phyloP scores from a whole-genome alignment of 2,888 invertebrate species.

The Alloplasta piceator region DNA sequence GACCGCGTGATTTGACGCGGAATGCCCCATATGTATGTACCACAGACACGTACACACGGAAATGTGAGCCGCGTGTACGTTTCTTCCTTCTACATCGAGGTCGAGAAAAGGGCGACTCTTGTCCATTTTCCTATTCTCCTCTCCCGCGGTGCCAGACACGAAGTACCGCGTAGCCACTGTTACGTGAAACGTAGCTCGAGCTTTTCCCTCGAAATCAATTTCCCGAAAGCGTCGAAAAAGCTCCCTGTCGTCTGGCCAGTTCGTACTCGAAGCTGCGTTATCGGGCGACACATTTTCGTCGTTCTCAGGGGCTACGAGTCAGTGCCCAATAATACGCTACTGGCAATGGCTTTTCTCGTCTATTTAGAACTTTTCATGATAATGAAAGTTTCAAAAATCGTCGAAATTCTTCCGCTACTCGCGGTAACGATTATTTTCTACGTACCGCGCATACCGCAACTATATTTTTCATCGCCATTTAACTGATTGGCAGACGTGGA shows the following conservation, averaged over 20 bases:
- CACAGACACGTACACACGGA: not conserved
- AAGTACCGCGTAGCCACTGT: conserved; percentile 16
- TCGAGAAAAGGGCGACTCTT: conserved; percentile 52
- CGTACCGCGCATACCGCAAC: not conserved
- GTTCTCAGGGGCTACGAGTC: not conserved
- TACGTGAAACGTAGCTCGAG: conserved; percentile 27
- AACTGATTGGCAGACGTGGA: no score
- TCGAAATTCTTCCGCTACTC: not conserved
- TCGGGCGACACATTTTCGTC: conserved; percentile 25
- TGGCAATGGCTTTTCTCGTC: conserved; percentile 8
- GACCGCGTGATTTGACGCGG: no score
- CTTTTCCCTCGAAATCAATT: conserved; percentile 60
- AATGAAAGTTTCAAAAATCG: not conserved
- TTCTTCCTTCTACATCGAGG: not conserved
- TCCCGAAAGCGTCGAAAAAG: conserved; percentile 42
- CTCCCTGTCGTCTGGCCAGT: conserved; percentile 20
- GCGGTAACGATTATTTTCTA: not conserved
- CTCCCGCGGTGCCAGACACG: conserved; percentile 27
- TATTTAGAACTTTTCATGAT: not conserved
- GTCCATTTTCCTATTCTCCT: conserved; percentile 37
- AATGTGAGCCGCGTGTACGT: not conserved
- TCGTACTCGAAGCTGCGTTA: conserved; percentile 34
- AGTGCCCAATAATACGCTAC: not conserved
- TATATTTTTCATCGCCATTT: not conserved
- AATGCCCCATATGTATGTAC: no score